phyloP scores from a whole-genome alignment of 2,113 vertebrate genomes.

The Atractosteus spatula region DNA sequence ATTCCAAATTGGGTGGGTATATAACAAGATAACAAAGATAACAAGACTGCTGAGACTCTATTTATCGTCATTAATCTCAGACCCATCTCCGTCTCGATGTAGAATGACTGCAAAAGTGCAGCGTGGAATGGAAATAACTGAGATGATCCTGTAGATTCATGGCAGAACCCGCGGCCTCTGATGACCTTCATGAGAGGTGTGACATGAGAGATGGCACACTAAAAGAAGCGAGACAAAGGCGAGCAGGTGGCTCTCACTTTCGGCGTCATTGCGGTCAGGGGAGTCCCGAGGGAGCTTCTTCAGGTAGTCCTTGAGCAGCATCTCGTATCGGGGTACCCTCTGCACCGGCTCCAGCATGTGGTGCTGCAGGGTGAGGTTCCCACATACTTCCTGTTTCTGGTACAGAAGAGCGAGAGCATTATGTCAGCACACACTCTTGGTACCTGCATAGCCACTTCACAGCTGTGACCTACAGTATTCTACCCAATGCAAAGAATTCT shows the following conservation, averaged over 20 bases:
- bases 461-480: not conserved
- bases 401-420: slow-evolving; percentile 4
- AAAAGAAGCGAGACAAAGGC: not conserved
- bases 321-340: slow-evolving; percentile 94
- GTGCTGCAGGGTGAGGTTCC: slow-evolving; percentile 87
- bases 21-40: too few relatives aligned
- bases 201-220: not conserved
- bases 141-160: too few relatives aligned
- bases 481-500: too few relatives aligned
- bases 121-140: too few relatives aligned
- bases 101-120: too few relatives aligned
- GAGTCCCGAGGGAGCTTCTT: slow-evolving; percentile 88
- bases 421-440: slow-evolving; percentile 2
- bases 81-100: too few relatives aligned
- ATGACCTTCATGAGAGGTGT: not conserved
- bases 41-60: too few relatives aligned
- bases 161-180: too few relatives aligned
- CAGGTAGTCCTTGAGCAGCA: slow-evolving; percentile 96
- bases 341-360: slow-evolving; percentile 98
- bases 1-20: too few relatives aligned
- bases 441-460: not conserved
- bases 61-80: too few relatives aligned
- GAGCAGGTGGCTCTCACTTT: slow-evolving; percentile 68
- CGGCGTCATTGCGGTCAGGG: slow-evolving; percentile 81
- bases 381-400: slow-evolving; percentile 86